Evolutionary conservation across 2,888 invertebrate genomes (phyloP), one percentile per base, ranked within the genome.

Genomic region (Philopedon plagiatum): DNA sequence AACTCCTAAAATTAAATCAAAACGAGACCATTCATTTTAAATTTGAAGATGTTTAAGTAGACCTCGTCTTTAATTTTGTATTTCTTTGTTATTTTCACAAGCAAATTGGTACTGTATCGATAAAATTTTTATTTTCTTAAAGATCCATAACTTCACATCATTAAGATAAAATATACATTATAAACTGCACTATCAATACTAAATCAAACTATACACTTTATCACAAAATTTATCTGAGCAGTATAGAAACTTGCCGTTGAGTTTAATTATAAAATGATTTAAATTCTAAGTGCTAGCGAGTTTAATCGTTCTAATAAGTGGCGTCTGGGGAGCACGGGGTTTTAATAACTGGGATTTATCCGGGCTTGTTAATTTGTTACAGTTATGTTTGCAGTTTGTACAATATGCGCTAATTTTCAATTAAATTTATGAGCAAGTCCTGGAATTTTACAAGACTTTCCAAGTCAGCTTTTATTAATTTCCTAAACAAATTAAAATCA

Each of bases 351-450:
- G 15, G 15, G 51, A 54, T 54, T 54, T 54, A 54, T 54, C 51
- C 23, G 15, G 15, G 51, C 15, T 9, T 54, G 51, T 54, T 54
- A 54, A 54, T 54, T 54, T 54, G 51, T 54, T 54, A 54, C 51
- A 54, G 51, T 54, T 54, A 54, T 54, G 51, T 54, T 54, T 49
- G 23, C 49, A 54, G 51, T 54, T 54, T 54, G 51, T 54, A 54
- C 29, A 54, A 15, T 54, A 54, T 54, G 51, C 18, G 51, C 15
- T 54, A 29, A 54, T 54, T 51, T 54, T 54, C 51, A 29, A 29
- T 18, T 54, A 29, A 54, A 29, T 18, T 54, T 29, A 54, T 9
- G 51, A 54, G 15, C 13, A 26, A 54, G 23, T 26, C 13, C 1
- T 26, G 29, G 23, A 29, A 54, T 54, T 54, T 54, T 29, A 54